A percentile compares a stretch with the other conserved stretches of the same genome.
Conservation (phyloP, 2,797 vertebrate genomes). For the Hafferia zeledoni region DNA sequence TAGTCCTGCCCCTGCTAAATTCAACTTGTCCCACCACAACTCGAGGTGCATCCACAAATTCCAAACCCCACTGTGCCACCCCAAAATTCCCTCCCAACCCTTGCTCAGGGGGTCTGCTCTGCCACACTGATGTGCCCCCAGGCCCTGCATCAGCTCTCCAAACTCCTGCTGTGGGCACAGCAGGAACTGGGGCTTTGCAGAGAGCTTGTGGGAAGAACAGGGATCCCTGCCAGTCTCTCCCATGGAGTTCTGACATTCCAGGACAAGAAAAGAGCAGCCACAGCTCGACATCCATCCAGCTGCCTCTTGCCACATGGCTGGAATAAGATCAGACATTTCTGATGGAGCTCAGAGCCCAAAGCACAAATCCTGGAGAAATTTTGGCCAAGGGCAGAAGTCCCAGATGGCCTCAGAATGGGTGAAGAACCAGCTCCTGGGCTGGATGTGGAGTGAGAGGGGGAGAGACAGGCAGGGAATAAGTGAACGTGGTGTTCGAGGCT, state of each 20-base stretch:
- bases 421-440: neutral
- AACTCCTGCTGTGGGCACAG: rapidly evolving
- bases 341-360: neutral
- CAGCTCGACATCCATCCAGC: rapidly evolving
- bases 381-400: neutral
- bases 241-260: rapidly evolving
- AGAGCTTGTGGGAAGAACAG: rapidly evolving
- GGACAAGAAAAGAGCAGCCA: neutral
- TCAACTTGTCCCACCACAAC: rapidly evolving
- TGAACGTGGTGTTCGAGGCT: rapidly evolving
- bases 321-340: neutral
- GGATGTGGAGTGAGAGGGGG: rapidly evolving
- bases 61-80: rapidly evolving
- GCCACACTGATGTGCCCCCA: rapidly evolving
- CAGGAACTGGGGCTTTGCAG: neutral
- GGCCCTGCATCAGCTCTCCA: rapidly evolving
- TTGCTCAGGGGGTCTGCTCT: rapidly evolving
- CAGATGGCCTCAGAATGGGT: rapidly evolving
- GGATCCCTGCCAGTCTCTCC: neutral
- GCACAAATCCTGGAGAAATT: neutral
- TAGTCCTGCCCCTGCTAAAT: neutral
- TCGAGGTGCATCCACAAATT: neutral
- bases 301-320: rapidly evolving
- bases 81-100: neutral
- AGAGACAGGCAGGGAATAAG: neutral